phyloP scores from a whole-genome alignment of 2,113 vertebrate species.

The Microcebus ravelobensis region DNA sequence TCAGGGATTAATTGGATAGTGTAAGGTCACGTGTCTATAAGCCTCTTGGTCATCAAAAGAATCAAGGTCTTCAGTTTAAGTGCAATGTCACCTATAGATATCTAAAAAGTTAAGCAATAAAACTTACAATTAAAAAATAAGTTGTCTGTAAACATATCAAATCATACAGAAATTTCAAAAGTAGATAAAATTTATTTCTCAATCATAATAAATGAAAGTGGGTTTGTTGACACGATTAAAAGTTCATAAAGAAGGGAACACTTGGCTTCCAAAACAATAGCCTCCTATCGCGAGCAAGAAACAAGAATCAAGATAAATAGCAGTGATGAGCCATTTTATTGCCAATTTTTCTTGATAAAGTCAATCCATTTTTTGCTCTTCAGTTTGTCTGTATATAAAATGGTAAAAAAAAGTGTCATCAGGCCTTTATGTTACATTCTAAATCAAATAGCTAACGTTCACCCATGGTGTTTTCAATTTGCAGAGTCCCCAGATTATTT shows the following conservation, averaged over 20 bases:
- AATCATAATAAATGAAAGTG: background rate
- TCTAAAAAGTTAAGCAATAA: background rate
- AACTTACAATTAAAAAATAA: background rate
- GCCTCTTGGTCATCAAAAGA: background rate
- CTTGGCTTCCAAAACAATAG: background rate
- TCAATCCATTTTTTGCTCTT: constrained; percentile 39
- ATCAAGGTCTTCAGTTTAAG: background rate
- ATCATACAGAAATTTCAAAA: background rate
- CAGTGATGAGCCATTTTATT: constrained; percentile 31
- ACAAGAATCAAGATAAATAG: constrained; percentile 43
- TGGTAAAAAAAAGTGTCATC: background rate
- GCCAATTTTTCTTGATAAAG: constrained; percentile 56
- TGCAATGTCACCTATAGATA: rapidly evolving
- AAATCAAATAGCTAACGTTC: constrained; percentile 37
- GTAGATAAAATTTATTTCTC: background rate
- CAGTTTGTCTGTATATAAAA: constrained; percentile 31
- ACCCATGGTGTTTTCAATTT: background rate
- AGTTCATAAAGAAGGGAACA: background rate
- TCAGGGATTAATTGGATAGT: background rate
- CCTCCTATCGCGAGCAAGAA: background rate
- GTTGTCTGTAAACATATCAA: background rate
- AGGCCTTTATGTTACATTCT: constrained; percentile 11
- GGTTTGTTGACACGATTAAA: background rate
- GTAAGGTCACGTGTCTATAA: rapidly evolving
- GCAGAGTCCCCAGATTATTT: background rate